A percentile compares a stretch with the other conserved stretches of the same genome.
These are phyloP conservation scores for Pteronura brasiliensis DNA, from an alignment of 2,113 vertebrate genomes.

Conservation along the genomic window DNA sequence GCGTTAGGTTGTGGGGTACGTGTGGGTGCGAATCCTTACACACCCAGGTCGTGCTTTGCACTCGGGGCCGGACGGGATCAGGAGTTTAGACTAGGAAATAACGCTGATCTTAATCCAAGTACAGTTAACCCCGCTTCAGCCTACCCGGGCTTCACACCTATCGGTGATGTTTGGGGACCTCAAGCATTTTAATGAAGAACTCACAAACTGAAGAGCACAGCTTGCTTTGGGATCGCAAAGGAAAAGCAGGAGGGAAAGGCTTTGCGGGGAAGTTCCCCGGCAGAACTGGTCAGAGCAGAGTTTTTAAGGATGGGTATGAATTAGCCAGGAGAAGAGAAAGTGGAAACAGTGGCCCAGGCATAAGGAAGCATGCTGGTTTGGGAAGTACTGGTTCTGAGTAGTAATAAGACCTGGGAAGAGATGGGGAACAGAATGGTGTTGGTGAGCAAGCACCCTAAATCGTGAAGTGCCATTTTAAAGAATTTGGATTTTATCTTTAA, in stretches of 20 bases:
- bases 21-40: fast-evolving
- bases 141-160: background rate
- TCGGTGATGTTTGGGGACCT: background rate
- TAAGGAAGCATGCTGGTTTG: background rate
- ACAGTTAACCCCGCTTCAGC: background rate
- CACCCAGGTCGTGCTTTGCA: background rate
- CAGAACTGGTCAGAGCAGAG: background rate
- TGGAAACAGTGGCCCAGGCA: background rate
- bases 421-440: background rate
- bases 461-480: background rate
- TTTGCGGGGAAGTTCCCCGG: background rate
- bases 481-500: background rate
- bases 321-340: background rate
- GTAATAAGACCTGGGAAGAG: background rate
- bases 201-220: background rate
- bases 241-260: background rate
- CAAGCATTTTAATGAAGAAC: background rate
- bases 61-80: background rate
- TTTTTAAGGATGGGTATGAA: background rate
- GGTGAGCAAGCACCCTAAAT: background rate
- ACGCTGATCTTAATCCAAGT: background rate
- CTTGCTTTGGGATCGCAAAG: background rate
- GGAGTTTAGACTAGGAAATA: background rate
- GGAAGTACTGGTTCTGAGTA: background rate
- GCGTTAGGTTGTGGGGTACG: fast-evolving